A percentile compares a stretch with the other conserved stretches of the same genome.
phyloP scores from a whole-genome alignment of 2,113 vertebrate species.

The Pseudonaja textilis region DNA sequence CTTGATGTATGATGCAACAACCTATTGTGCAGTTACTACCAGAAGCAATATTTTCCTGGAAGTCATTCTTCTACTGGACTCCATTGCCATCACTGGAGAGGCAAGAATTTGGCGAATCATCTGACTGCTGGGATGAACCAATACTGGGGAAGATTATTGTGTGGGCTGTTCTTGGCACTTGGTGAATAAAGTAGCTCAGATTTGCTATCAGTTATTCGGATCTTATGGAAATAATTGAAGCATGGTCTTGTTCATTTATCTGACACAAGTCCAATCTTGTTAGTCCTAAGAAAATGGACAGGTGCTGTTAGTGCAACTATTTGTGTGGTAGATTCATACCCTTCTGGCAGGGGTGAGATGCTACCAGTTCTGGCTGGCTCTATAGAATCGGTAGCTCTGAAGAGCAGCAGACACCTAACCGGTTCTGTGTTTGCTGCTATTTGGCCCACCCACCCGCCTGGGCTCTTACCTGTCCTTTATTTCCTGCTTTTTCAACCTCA shows the following conservation, averaged over 20 bases:
- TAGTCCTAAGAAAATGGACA: neutral
- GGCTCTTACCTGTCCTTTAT: too few species aligned
- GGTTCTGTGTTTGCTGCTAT: too few species aligned
- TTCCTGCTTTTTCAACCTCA: too few species aligned
- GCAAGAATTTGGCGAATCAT: neutral
- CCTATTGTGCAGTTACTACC: neutral
- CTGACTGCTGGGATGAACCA: neutral
- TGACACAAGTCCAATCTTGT: neutral
- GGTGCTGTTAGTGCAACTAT: neutral
- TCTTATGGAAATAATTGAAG: neutral
- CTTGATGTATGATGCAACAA: neutral
- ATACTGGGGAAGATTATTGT: neutral
- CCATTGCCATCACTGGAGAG: neutral
- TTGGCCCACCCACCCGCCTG: too few species aligned
- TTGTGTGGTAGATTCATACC: neutral
- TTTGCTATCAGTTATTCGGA: neutral
- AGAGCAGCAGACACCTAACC: too few species aligned
- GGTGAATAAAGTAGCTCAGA: neutral
- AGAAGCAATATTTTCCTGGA: neutral
- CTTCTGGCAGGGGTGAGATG: too few species aligned
- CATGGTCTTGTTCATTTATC: neutral
- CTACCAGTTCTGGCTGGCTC: too few species aligned
- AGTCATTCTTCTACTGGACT: neutral
- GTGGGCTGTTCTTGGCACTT: neutral
- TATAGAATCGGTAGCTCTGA: too few species aligned